These are phyloP conservation scores for Tylochromis polylepis DNA, from an alignment of 2,113 vertebrate genomes.

Conservation along the genomic window DNA sequence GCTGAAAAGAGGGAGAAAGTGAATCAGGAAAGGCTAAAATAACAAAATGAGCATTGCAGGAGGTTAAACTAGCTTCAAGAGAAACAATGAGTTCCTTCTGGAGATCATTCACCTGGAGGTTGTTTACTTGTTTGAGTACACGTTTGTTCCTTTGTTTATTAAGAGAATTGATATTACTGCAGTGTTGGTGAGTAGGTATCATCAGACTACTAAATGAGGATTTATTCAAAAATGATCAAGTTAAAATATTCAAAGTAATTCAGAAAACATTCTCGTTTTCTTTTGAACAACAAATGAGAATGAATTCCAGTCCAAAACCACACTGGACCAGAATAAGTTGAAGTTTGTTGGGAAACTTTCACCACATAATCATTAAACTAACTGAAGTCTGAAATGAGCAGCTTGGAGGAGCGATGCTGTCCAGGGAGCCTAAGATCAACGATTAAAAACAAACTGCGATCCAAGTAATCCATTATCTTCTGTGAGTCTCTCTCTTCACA, in stretches of 20 bases:
- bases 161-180: background rate
- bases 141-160: background rate
- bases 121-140: background rate
- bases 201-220: background rate
- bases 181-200: background rate
- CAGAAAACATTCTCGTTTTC: background rate
- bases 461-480: background rate
- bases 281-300: background rate
- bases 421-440: background rate
- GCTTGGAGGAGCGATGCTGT: background rate
- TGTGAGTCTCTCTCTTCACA: background rate
- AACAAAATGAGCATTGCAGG: background rate
- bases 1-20: background rate
- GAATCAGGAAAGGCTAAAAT: background rate
- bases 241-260: background rate
- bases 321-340: background rate
- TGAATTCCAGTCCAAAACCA: background rate
- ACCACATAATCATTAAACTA: background rate
- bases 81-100: background rate
- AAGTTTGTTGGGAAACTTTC: background rate
- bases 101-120: background rate
- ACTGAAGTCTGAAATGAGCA: background rate
- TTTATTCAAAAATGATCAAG: background rate
- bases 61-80: background rate
- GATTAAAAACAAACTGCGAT: background rate